Conservation (phyloP, 2,888 invertebrate genomes). For the Apotomis capreana region DNA sequence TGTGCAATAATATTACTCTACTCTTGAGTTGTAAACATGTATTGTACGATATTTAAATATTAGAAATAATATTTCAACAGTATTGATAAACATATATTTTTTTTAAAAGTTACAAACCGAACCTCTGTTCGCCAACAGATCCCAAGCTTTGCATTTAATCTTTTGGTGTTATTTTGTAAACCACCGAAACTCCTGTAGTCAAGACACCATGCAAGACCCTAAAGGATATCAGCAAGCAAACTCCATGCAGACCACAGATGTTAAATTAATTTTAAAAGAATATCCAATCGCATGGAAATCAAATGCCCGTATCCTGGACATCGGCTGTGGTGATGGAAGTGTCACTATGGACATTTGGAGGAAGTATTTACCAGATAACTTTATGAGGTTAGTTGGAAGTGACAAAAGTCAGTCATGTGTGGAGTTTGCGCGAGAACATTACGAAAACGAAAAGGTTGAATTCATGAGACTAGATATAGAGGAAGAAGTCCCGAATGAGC, state of each 20-base stretch:
- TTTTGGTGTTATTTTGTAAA: no score
- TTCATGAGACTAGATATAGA: constrained; percentile 30
- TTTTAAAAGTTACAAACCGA: no score
- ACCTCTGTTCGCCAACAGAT: no score
- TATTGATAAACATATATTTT: no score
- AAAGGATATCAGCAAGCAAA: constrained; percentile 7
- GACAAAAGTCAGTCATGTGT: constrained; percentile 24
- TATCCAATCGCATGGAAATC: constrained; percentile 1
- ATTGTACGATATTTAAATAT: no score
- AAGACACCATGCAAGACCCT: constrained; percentile 9
- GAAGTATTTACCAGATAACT: constrained; percentile 2
- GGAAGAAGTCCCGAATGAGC: neutral
- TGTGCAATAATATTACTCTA: neutral
- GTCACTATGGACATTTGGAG: neutral
- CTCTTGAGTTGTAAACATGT: neutral
- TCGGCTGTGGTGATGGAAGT: constrained; percentile 17
- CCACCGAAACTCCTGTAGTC: no score
- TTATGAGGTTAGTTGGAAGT: constrained; percentile 22
- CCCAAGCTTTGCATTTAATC: no score
- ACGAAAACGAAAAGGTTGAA: constrained; percentile 11
- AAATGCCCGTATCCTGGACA: constrained; percentile 2
- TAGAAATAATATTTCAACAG: no score
- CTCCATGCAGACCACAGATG: constrained; percentile 11
- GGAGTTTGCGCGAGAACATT: constrained; percentile 18
- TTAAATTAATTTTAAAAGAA: constrained; percentile 6